Conservation (phyloP, 2,888 invertebrate genomes). For the Diaprepes abbreviatus region DNA sequence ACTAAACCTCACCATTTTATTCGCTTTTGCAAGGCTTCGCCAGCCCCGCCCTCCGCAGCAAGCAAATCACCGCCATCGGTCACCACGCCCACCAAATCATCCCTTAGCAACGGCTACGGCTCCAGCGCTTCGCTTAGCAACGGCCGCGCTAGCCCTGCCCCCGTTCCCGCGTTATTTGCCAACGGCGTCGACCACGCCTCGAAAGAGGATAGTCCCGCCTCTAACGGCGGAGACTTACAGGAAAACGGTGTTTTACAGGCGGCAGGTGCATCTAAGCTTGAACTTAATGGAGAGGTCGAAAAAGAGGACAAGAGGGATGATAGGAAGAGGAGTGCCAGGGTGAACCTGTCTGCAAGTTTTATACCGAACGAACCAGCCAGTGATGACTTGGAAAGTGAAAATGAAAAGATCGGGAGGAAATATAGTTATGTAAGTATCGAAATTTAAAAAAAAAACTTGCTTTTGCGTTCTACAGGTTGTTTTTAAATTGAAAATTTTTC, state of each 20-base stretch:
- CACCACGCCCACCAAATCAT: slow-evolving; percentile 28
- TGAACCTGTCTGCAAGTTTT: slow-evolving; percentile 75
- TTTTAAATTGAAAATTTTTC: no score
- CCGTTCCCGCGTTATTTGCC: slow-evolving; percentile 25
- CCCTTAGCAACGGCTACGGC: slow-evolving; percentile 36
- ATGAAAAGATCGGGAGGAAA: slow-evolving; percentile 45
- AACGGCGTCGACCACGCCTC: slow-evolving; percentile 39
- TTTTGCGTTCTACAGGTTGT: no score
- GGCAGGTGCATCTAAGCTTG: slow-evolving; percentile 49
- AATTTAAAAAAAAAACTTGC: no score
- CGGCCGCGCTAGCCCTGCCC: slow-evolving; percentile 19
- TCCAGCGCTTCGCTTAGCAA: slow-evolving; percentile 35
- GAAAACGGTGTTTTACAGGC: slow-evolving; percentile 54
- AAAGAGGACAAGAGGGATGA: slow-evolving; percentile 46
- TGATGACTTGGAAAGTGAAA: slow-evolving; percentile 44
- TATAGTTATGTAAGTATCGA: slow-evolving; percentile 48
- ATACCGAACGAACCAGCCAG: slow-evolving; percentile 65
- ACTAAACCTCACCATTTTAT: slow-evolving; percentile 26
- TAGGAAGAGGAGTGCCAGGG: slow-evolving; percentile 52
- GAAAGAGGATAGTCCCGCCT: slow-evolving; percentile 46
- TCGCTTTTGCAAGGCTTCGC: slow-evolving; percentile 48
- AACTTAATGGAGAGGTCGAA: slow-evolving; percentile 53
- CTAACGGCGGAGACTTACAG: slow-evolving; percentile 48
- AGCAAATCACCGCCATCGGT: slow-evolving; percentile 22
- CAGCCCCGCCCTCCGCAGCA: slow-evolving; percentile 24